Base-by-base conservation (phyloP, 2,888 invertebrate species). In the Drosophila sordidula region DNA sequence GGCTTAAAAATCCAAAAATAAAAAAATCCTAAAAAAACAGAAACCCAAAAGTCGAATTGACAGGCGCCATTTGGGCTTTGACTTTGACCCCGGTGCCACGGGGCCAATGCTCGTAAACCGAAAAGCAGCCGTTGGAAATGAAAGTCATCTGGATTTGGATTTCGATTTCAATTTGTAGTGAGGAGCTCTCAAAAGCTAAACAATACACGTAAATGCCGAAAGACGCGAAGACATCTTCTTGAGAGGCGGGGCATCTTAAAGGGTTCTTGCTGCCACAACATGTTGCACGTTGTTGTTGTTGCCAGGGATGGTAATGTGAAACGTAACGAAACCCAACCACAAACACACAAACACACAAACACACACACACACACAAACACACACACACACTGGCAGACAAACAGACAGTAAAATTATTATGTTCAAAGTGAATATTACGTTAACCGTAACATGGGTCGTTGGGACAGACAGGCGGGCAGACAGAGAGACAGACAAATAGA, bases 341-440 rank as follows among this genome's bases (percentile, higher is more conserved):
- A 62, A 46, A 4, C 22, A 50, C 9, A 25, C 26, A 29, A 29
- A 8, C 29, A n/a, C n/a, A n/a, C n/a, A n/a, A n/a, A n/a, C n/a
- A n/a, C n/a, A n/a, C n/a, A n/a, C n/a, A 26, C 29, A n/a, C 52
- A 41, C 16, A 52, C 18, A 32, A 26, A 63, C 45, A 16, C 18
- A 51, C 14, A 22, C 11, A 3, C 49, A 62, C 14, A 12, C 11
- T 57, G 39, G 50, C 42, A 46, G 56, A 49, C 42, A 49, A 25
- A 38, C 44, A 49, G 63, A 47, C 61, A 45, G 42, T 26, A 42
- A 77, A 72, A 78, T 76, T 74, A 77, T 78, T 70, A 67, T 76
- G 75, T 85, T 85, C 68, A 71, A 71, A 71, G 80, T 80, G 82
- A 86, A 85, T 75, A 86, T 79, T 76, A 67, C 72, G 70, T 82